Evolutionary conservation across 2,113 vertebrate genomes (phyloP).

Genomic region (Picathartes gymnocephalus): DNA sequence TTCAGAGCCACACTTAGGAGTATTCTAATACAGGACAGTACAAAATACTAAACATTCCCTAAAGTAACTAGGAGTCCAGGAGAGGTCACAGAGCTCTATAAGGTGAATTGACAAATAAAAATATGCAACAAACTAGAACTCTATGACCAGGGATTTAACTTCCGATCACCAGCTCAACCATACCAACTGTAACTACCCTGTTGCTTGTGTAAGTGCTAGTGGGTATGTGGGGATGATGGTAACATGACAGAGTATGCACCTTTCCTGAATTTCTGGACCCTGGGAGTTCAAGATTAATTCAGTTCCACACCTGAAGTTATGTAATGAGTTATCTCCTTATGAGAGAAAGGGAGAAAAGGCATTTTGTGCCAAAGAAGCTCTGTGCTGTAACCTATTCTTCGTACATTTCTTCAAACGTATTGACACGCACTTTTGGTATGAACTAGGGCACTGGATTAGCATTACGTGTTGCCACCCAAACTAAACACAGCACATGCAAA

Average conservation of each 20-base stretch:
- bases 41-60: not conserved
- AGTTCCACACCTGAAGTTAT: not conserved
- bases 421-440: not conserved
- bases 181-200: not conserved
- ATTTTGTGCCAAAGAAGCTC: not conserved
- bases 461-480: not conserved
- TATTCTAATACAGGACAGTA: not conserved
- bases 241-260: not conserved
- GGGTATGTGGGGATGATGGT: not conserved
- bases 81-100: not conserved
- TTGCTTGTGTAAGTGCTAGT: fast-evolving
- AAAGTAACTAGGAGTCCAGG: not conserved
- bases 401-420: not conserved
- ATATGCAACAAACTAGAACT: not conserved
- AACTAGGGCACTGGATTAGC: not conserved
- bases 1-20: not conserved
- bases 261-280: not conserved
- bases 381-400: not conserved
- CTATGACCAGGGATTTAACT: not conserved
- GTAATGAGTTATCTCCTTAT: not conserved
- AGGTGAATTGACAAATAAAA: not conserved
- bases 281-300: not conserved
- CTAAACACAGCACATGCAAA: not conserved
- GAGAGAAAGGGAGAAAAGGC: not conserved
- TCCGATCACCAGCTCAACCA: not conserved